These are phyloP conservation scores for Lasioglossum leucozonium DNA, from an alignment of 2,888 invertebrate species.

Conservation along the genomic window DNA sequence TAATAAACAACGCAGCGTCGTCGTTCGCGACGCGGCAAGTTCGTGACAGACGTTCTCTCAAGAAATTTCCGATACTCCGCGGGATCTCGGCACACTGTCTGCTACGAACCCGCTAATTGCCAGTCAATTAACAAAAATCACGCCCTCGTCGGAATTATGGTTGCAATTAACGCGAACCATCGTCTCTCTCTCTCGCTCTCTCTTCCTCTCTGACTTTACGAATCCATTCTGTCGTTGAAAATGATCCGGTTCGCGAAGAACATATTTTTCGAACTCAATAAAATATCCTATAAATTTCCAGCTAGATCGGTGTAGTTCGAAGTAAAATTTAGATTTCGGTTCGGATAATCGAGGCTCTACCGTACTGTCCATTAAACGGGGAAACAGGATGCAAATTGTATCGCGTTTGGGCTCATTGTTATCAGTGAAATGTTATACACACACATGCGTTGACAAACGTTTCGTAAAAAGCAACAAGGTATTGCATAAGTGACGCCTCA, in stretches of 20 bases:
- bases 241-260: neutral
- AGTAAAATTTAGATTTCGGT: neutral
- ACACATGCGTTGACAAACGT: neutral
- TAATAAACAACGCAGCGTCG: neutral
- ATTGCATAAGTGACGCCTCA: no score
- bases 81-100: neutral
- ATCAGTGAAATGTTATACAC: neutral
- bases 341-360: no score
- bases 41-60: neutral
- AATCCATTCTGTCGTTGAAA: neutral
- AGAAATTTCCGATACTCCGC: neutral
- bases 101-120: neutral
- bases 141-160: neutral
- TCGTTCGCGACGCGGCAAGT: neutral
- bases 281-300: no score
- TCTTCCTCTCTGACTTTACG: neutral
- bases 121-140: neutral
- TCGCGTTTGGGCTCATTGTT: no score
- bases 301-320: no score
- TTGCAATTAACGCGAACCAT: neutral
- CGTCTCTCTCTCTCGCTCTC: neutral
- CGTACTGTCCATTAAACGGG: neutral
- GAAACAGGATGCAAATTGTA: neutral
- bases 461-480: neutral
- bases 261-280: neutral